Conservation (phyloP, 1,140 invertebrate species). For the Drosophila azteca region DNA sequence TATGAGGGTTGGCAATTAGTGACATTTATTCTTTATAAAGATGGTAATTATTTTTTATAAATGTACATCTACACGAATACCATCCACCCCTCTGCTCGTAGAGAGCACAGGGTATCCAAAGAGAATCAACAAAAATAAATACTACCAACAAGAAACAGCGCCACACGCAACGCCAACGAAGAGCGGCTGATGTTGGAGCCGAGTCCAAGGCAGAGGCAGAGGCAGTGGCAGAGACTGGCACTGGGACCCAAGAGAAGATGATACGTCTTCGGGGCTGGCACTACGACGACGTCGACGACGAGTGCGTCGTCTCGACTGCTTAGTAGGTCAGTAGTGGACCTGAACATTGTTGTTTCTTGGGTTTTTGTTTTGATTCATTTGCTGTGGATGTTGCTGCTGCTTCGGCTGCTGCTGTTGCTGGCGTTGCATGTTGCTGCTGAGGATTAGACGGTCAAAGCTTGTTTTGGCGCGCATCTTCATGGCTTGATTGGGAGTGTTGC, state of each 20-base stretch:
- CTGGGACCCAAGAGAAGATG: constrained; percentile 10
- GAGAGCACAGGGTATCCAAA: not conserved
- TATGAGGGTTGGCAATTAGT: too few species aligned
- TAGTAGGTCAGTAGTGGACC: constrained; percentile 83
- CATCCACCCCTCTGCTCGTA: too few species aligned
- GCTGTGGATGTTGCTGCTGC: constrained; percentile 37
- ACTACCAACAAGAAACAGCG: constrained; percentile 49
- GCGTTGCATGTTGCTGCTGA: constrained; percentile 20
- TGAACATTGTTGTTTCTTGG: constrained; percentile 58
- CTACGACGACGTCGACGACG: constrained; percentile 18
- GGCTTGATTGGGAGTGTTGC: constrained; percentile 27
- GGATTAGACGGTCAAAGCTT: constrained; percentile 54
- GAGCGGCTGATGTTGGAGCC: constrained; percentile 10
- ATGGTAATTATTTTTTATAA: too few species aligned
- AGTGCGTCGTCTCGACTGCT: constrained; percentile 54
- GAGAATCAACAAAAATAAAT: constrained; percentile 27
- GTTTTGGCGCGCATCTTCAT: constrained; percentile 55
- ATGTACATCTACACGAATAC: too few species aligned
- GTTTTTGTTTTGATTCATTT: constrained; percentile 67
- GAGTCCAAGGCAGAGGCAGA: not conserved
- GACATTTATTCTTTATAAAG: too few species aligned
- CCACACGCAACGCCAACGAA: constrained; percentile 64
- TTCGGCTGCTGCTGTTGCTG: constrained; percentile 3
- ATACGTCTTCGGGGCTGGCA: constrained; percentile 16
- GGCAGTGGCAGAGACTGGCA: constrained; percentile 2